A percentile compares a stretch with the other conserved stretches of the same genome.
Evolutionary conservation across 2,888 invertebrate genomes (phyloP).

Genomic region (Perdita meconis): DNA sequence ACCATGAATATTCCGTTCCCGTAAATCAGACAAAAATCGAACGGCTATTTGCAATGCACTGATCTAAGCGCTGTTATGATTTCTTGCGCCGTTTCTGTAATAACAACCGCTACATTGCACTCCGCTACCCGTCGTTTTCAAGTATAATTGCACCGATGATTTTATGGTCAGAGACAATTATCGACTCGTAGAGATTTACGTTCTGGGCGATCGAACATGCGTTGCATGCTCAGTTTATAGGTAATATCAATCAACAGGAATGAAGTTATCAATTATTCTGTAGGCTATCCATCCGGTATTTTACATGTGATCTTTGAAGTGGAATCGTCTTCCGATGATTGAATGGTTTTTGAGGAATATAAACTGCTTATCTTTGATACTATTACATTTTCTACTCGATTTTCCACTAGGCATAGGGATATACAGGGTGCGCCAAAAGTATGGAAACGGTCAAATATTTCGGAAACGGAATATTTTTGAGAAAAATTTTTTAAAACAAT

Average conservation of each 20-base stretch:
- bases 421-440: no score
- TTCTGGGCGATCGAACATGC: neutral
- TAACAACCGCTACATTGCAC: slow-evolving; percentile 1
- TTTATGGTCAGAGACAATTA: neutral
- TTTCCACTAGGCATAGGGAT: no score
- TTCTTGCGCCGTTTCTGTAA: slow-evolving; percentile 14
- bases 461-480: no score
- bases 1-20: slow-evolving; percentile 73
- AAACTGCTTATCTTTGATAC: no score
- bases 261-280: neutral
- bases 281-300: neutral
- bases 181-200: neutral
- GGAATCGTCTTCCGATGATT: no score
- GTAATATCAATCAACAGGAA: neutral
- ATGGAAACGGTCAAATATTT: no score
- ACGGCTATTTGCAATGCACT: neutral
- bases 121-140: neutral
- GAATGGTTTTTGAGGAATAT: no score
- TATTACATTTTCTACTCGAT: no score
- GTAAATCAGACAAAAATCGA: slow-evolving; percentile 56
- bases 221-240: neutral
- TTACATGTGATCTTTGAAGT: neutral
- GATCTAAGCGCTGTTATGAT: slow-evolving; percentile 7
- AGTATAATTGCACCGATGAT: slow-evolving; percentile 16
- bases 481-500: no score